Evolutionary conservation across 2,888 invertebrate species (phyloP), one percentile per base, ranked within the genome.

Genomic region (Plagodis dolabraria): DNA sequence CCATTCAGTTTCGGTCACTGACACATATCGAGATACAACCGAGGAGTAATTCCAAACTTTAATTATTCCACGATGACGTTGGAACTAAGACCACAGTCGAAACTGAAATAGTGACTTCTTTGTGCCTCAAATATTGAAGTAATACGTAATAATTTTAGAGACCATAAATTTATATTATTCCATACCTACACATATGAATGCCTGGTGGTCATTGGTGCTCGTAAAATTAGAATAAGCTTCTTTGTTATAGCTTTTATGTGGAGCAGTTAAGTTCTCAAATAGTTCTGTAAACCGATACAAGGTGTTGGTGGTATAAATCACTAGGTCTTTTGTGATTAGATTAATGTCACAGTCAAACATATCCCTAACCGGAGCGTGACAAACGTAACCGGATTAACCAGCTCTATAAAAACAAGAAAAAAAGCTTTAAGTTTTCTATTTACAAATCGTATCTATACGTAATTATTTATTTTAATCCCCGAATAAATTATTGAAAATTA

Each of bases 281-380:
- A 72, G 62, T 47, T 51, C n/a, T 36, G 76, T 74, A 80, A 80
- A 78, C 76, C 77, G 79, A 81, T 82, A 77, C 77, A 76, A 75
- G 71, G 68, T 80, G 80, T 78, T 79, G 76, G 79, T 67, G 75
- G 64, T 71, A 89, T 92, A 91, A 90, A 92, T 92, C 91, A 89
- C 72, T 55, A 63, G 78, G 77, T 82, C 85, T 90, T 89, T 90
- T 86, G 89, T 91, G 86, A 89, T 92, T 87, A 90, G 86, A 89
- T 92, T 87, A 90, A 91, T 85, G 92, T 91, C 89, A 87, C 79
- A 77, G 85, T 84, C 71, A 82, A 85, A 85, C 82, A 83, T 89
- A 86, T 69, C 53, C 53, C 58, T 56, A 54, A 58, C 78, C 76
- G 75, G 72, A 72, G 78, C 81, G 80, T 85, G 82, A 84, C 86